Evolutionary conservation across 2,113 vertebrate genomes (phyloP).

Genomic region (Pygoscelis antarcticus): DNA sequence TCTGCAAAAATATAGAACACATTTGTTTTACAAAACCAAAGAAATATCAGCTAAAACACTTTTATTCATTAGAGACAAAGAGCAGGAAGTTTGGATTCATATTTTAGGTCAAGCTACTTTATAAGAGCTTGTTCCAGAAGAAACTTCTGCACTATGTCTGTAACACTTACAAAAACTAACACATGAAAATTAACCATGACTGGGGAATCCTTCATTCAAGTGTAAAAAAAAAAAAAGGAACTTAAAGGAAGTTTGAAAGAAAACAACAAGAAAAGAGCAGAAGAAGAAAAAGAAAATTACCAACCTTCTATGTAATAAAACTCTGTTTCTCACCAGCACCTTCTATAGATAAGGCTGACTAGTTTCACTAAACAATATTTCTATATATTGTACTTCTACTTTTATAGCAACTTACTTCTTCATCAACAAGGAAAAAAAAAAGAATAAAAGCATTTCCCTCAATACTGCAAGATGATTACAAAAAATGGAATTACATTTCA

Average conservation of each 20-base stretch:
- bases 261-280: not conserved
- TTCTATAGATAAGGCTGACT: slow-evolving; percentile 56
- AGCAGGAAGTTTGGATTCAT: slow-evolving; percentile 70
- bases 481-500: slow-evolving; percentile 64
- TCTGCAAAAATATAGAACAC: slow-evolving; percentile 80
- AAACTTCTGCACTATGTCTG: slow-evolving; percentile 71
- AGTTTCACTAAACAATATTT: slow-evolving; percentile 54
- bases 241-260: not conserved
- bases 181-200: slow-evolving; percentile 52
- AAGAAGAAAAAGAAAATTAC: not conserved
- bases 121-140: slow-evolving; percentile 63
- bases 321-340: slow-evolving; percentile 61
- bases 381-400: slow-evolving; percentile 52
- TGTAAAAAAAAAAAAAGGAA: not conserved
- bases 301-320: slow-evolving; percentile 20
- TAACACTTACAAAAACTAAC: slow-evolving; percentile 60
- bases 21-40: slow-evolving; percentile 80
- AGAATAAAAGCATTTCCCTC: slow-evolving; percentile 59
- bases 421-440: slow-evolving; percentile 45
- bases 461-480: slow-evolving; percentile 68
- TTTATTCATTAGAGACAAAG: slow-evolving; percentile 73
- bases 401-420: slow-evolving; percentile 58
- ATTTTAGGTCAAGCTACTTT: slow-evolving; percentile 71
- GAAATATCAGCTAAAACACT: slow-evolving; percentile 64
- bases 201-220: slow-evolving; percentile 64